These are phyloP conservation scores for Calcarius ornatus DNA, from an alignment of 2,113 vertebrate species.

Conservation along the genomic window DNA sequence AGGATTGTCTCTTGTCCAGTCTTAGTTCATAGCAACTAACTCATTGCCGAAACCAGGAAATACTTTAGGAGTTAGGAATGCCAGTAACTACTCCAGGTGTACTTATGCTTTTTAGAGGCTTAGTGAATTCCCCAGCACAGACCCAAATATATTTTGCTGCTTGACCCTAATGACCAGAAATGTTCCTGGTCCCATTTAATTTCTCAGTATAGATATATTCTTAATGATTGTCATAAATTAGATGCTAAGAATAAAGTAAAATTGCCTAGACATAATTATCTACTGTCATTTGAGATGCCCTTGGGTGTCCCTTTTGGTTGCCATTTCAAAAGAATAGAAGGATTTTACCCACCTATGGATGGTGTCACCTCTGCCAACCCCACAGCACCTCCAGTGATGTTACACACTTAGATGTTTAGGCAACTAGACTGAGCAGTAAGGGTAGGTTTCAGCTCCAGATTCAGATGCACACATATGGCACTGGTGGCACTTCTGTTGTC, in stretches of 20 bases:
- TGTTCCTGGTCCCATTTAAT: background rate
- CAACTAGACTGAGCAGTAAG: background rate
- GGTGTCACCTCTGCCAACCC: background rate
- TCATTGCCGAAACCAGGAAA: background rate
- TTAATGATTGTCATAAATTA: constrained; percentile 48
- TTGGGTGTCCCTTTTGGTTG: background rate
- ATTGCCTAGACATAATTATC: background rate
- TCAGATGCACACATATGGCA: background rate
- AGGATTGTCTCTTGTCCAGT: background rate
- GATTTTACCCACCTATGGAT: background rate
- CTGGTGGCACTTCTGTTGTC: background rate
- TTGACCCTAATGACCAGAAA: background rate
- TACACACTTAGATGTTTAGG: background rate
- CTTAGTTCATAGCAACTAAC: background rate
- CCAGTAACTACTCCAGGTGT: background rate
- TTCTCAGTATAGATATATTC: constrained; percentile 7
- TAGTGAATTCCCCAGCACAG: background rate
- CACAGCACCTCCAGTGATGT: background rate
- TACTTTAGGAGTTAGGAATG: background rate
- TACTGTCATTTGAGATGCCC: background rate
- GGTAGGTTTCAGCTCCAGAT: background rate
- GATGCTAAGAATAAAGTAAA: constrained; percentile 24
- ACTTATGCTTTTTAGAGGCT: background rate
- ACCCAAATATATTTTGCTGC: background rate
- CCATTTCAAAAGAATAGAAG: background rate